phyloP scores from a whole-genome alignment of 2,888 invertebrate species.

The Zele albiditarsus region DNA sequence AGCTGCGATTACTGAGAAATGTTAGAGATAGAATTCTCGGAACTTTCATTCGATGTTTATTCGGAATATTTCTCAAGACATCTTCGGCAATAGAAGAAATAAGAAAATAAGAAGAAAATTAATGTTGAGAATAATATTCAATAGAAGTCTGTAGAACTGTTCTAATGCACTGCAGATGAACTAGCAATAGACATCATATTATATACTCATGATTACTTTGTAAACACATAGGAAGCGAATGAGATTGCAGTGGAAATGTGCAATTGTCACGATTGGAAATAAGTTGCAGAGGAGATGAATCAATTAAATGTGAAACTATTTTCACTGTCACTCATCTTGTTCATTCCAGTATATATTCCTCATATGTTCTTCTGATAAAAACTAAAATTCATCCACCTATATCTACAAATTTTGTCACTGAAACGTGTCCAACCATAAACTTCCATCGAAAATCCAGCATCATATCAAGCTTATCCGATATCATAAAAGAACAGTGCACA shows the following conservation, averaged over 20 bases:
- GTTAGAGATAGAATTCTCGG: background rate
- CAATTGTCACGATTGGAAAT: constrained; percentile 11
- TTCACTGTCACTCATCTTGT: background rate
- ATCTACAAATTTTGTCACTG: background rate
- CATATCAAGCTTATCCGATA: background rate
- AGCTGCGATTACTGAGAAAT: background rate
- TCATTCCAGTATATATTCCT: background rate
- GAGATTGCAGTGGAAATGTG: constrained; percentile 20
- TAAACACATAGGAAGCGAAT: constrained; percentile 11
- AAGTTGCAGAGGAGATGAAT: background rate
- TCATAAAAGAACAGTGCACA: background rate
- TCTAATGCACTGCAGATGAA: background rate
- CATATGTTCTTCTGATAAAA: too few species aligned
- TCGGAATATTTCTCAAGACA: background rate
- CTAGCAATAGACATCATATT: background rate
- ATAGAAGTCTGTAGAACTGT: background rate
- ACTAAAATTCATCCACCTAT: background rate
- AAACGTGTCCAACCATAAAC: background rate
- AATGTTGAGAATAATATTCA: background rate
- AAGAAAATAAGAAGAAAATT: background rate
- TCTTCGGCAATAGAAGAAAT: background rate
- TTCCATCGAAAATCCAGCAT: background rate
- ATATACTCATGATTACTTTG: background rate
- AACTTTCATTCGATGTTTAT: background rate
- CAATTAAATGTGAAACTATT: background rate